phyloP scores from a whole-genome alignment of 2,797 vertebrate species.

The Chrosomus eos region DNA sequence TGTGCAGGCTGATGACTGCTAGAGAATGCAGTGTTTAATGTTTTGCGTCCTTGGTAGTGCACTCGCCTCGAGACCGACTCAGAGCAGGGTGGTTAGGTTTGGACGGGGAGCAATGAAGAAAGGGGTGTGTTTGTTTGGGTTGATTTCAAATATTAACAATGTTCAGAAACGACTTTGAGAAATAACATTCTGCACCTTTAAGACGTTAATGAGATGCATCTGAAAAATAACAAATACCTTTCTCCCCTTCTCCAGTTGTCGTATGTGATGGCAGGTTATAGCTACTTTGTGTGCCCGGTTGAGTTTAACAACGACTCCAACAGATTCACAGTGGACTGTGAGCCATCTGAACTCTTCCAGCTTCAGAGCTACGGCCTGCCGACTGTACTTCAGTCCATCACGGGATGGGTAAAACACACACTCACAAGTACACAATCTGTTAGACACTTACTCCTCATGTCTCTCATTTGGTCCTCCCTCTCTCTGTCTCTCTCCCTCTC shows the following conservation, averaged over 20 bases:
- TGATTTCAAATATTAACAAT: too few relatives aligned
- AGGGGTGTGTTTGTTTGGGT: too few relatives aligned
- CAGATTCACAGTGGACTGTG: conserved; percentile 94
- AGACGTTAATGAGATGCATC: background rate
- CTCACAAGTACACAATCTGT: conserved; percentile 11
- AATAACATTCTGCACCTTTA: too few relatives aligned
- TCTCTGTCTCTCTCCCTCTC: background rate
- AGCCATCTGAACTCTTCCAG: conserved; percentile 92
- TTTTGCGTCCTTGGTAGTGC: too few relatives aligned
- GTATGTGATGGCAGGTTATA: conserved; percentile 92
- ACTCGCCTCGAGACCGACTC: too few relatives aligned
- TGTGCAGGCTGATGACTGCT: too few relatives aligned
- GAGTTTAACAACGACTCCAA: conserved; percentile 97
- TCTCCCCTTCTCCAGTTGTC: conserved; percentile 80
- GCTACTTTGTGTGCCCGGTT: conserved; percentile 96
- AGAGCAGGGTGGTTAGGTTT: too few relatives aligned
- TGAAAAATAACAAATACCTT: background rate
- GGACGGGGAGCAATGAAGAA: too few relatives aligned
- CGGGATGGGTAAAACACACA: conserved; percentile 85
- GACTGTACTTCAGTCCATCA: conserved; percentile 81
- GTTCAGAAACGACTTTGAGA: too few relatives aligned
- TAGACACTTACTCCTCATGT: background rate
- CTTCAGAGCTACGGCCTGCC: conserved; percentile 92
- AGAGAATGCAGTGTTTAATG: too few relatives aligned
- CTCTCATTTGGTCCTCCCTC: background rate